Base-by-base conservation (phyloP, 2,888 invertebrate species). In the Cataglyphis altisquamis region DNA sequence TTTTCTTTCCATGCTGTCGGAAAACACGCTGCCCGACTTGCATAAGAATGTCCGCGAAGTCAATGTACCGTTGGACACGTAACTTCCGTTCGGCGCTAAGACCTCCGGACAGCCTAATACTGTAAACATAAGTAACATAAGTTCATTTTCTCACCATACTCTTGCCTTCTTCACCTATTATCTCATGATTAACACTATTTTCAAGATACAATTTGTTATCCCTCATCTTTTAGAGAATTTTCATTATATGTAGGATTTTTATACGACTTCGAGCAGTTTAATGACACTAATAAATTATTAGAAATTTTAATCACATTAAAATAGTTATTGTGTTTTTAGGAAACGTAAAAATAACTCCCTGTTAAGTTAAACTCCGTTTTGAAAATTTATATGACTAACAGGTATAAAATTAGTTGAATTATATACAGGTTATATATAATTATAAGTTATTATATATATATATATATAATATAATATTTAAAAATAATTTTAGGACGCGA, bases 101-200 rank as follows among this genome's bases (percentile, higher is more conserved):
- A 96, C 95, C 45, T 96, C 96, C 18, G 97, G 96, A 93, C 97
- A 97, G 78, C 97, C 97, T 83, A 97, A 94, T 92, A 97, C 97
- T 97, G 95, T 72, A 90, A 91, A 81, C 48, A 25, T 29, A 41
- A 45, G 18, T 80, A 91, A 81, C 48, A 25, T 29, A 41, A 45
- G 18, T 80, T 80, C 72, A 70, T 80, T 70, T 62, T 45, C 21
- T 45, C 21, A 78, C 5, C 9, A 62, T 36, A 18, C 5, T 9
- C 12, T 80, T 48, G 60, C 5, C 12, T 32, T 21, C 12, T 45
- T 21, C 6, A 5, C 32, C 41, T 36, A 57, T 52, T n/a, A 52
- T 48, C 48, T 48, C 5, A 6, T 2, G 48, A n/a, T 57, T 60
- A 60, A 45, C 21, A 36, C 32, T 45, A 60, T 8, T 72, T 80